Evolutionary conservation across 2,797 vertebrate species (phyloP), one percentile per base, ranked within the genome.

Genomic region (Poecilia wingei): DNA sequence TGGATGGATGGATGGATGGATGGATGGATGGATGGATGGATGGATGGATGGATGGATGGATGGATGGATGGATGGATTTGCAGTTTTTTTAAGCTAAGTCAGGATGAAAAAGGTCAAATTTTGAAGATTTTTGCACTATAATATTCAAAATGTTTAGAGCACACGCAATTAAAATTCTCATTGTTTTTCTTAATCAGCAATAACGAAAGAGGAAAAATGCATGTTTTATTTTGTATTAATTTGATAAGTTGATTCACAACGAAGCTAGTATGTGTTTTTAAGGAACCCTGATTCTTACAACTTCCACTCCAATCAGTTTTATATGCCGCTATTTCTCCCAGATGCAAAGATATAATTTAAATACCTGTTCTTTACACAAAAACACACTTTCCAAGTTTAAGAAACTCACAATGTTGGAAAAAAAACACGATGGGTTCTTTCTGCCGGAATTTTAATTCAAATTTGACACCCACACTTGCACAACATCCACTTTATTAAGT

Each of bases 11-110:
- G 31, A 31, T 31, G 31, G 31, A 31, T 31, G 31, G 31, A 31
- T 31, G 31, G 31, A 31, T 36, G 12, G 41, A 72, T 75, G 74
- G 74, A 25, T 72, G 76, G 72, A 70, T 72, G 77, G 45, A 66
- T 22, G 45, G 46, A 51, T n/a, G 22, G 45, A 33, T n/a, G 73
- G 51, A 43, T 22, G 28, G 46, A 72, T 22, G 71, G 70, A 72
- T 36, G 71, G 71, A 73, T 39, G 47, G 71, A 53, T 36, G 12
- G n/a, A 57, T 1, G 3, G 25, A n/a, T 61, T 61, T 3, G 57
- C 7, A 33, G 8, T 33, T 66, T 61, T 7, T 66, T 39, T 8
- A 64, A 66, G 31, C 16, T 36, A n/a, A 7, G 14, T 31, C 10
- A 55, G 33, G 41, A 14, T 69, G 3, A 53, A 43, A 25, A 16